Conservation (phyloP, 2,888 invertebrate species). For the Lycaena phlaeas region DNA sequence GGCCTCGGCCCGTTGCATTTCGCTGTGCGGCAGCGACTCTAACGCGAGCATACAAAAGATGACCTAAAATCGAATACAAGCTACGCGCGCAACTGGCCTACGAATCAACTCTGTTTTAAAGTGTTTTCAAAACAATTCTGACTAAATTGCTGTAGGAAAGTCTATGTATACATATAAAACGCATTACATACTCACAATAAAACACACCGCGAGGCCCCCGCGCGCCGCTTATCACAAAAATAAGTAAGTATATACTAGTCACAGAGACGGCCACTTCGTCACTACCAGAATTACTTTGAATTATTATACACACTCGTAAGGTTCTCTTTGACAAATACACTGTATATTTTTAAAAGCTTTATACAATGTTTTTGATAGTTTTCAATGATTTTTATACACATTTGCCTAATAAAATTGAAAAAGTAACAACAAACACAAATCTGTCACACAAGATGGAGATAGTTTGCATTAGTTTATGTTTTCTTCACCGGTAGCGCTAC, state of each 20-base stretch:
- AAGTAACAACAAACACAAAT: slow-evolving; percentile 74
- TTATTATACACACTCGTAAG: slow-evolving; percentile 28
- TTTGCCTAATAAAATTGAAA: slow-evolving; percentile 51
- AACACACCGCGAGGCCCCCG: slow-evolving; percentile 61
- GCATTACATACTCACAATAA: slow-evolving; percentile 59
- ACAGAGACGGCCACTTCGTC: slow-evolving; percentile 65
- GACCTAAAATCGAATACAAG: slow-evolving; percentile 69
- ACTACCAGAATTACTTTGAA: slow-evolving; percentile 48
- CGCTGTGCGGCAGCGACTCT: slow-evolving; percentile 56
- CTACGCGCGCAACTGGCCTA: slow-evolving; percentile 40
- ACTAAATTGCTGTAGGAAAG: slow-evolving; percentile 38
- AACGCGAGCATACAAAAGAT: slow-evolving; percentile 66
- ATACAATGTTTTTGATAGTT: slow-evolving; percentile 36
- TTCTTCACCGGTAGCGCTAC: slow-evolving; percentile 60
- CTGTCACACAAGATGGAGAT: slow-evolving; percentile 78
- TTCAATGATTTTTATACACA: slow-evolving; percentile 41
- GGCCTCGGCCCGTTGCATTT: slow-evolving; percentile 70
- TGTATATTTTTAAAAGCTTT: slow-evolving; percentile 25
- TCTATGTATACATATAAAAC: slow-evolving; percentile 36
- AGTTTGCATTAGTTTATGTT: slow-evolving; percentile 68
- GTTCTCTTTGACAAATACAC: slow-evolving; percentile 28
- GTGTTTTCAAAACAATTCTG: slow-evolving; percentile 55
- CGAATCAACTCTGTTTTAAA: slow-evolving; percentile 44
- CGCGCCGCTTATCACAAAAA: slow-evolving; percentile 72
- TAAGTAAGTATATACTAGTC: slow-evolving; percentile 73